These are phyloP conservation scores for Syritta pipiens DNA, from an alignment of 2,888 invertebrate species.

Conservation along the genomic window DNA sequence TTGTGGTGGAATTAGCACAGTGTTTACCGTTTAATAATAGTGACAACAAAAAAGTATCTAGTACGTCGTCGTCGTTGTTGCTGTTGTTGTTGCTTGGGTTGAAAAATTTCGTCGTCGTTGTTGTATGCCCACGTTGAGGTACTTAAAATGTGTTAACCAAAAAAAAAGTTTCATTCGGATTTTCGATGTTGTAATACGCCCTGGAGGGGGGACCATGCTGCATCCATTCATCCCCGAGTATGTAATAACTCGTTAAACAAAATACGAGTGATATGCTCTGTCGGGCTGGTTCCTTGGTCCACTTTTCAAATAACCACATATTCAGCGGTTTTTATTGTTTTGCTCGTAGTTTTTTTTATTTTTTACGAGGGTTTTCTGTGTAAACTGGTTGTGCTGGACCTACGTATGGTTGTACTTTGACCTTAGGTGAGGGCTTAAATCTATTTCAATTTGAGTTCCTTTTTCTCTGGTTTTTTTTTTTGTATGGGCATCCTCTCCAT, in stretches of 20 bases:
- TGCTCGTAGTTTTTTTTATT: slow-evolving; percentile 12
- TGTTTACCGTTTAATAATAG: slow-evolving; percentile 58
- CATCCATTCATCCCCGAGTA: slow-evolving; percentile 1
- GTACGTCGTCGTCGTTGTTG: slow-evolving; percentile 7
- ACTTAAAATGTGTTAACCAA: slow-evolving; percentile 45
- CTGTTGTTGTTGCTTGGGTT: not conserved
- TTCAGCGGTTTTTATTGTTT: slow-evolving; percentile 12
- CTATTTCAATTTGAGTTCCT: too few relatives aligned
- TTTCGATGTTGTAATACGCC: slow-evolving; percentile 39
- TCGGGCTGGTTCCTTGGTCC: slow-evolving; percentile 21
- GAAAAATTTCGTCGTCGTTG: slow-evolving; percentile 35
- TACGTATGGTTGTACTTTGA: not conserved
- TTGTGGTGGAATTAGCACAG: slow-evolving; percentile 51
- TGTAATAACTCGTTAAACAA: slow-evolving; percentile 6
- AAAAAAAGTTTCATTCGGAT: slow-evolving; percentile 23
- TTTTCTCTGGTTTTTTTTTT: too few relatives aligned
- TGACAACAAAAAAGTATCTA: slow-evolving; percentile 45
- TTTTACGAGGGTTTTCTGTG: not conserved
- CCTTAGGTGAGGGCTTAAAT: too few relatives aligned
- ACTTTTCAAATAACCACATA: not conserved
- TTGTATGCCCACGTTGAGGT: slow-evolving; percentile 10
- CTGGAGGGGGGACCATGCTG: not conserved
- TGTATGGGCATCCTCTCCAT: too few relatives aligned
- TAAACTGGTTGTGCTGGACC: too few relatives aligned
- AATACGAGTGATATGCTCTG: not conserved